Conservation (phyloP, 2,113 vertebrate genomes). For the Perca fluviatilis region DNA sequence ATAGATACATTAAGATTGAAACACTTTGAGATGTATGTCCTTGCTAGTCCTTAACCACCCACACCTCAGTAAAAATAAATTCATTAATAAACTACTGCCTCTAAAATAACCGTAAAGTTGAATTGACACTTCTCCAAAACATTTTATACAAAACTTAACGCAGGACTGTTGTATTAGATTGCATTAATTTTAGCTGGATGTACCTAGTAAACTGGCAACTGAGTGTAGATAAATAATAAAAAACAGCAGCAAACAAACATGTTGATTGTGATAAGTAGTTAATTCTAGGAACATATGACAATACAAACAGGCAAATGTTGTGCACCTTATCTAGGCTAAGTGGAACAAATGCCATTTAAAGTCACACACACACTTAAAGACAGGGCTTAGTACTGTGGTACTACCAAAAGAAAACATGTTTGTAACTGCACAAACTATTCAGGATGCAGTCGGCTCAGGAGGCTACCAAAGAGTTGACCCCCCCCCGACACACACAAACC, state of each 20-base stretch:
- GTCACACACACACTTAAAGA: constrained; percentile 19
- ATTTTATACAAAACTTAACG: not conserved
- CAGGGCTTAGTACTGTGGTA: constrained; percentile 17
- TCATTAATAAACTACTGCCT: not conserved
- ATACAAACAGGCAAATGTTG: constrained; percentile 1
- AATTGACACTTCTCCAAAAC: not conserved
- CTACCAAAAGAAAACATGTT: constrained; percentile 33
- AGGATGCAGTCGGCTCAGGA: constrained; percentile 36
- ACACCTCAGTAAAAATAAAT: too few relatives aligned
- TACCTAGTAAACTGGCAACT: not conserved
- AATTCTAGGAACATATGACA: constrained; percentile 11
- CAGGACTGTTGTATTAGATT: not conserved
- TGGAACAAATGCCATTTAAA: constrained; percentile 29
- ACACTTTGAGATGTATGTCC: not conserved
- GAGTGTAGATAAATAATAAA: constrained; percentile 4
- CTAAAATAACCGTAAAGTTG: not conserved
- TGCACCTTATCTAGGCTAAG: constrained; percentile 1
- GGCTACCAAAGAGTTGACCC: constrained; percentile 27
- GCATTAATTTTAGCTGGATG: not conserved
- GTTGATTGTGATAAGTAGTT: not conserved
- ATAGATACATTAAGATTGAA: not conserved
- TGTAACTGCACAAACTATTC: constrained; percentile 18
- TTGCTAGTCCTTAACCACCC: not conserved
- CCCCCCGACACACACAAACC: constrained; percentile 25
- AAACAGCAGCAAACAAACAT: not conserved